Percentiles rank a stretch among this genome's conserved stretches.
phyloP scores from a whole-genome alignment of 2,888 invertebrate species.

The Eupsilia transversa region DNA sequence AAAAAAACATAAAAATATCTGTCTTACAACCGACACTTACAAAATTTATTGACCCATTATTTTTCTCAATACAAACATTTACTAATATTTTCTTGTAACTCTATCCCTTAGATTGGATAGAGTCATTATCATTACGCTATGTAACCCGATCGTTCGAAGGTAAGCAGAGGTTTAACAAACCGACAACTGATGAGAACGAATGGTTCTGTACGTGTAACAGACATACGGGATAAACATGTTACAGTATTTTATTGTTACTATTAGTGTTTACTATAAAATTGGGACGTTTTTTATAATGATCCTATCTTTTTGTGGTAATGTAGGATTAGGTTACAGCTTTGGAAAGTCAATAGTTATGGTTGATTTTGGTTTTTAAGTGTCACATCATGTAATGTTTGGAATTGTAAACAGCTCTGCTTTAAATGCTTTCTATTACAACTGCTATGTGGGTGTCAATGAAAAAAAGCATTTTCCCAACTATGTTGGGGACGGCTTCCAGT shows the following conservation, averaged over 20 bases:
- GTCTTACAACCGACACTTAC: conserved; percentile 9
- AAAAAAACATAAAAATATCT: conserved; percentile 2
- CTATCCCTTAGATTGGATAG: conserved; percentile 61
- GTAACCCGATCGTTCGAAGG: conserved; percentile 64
- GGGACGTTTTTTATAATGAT: conserved; percentile 35
- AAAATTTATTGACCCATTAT: conserved; percentile 52
- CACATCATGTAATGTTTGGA: conserved; percentile 25
- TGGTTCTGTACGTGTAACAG: conserved; percentile 63
- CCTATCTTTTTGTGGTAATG: conserved; percentile 27
- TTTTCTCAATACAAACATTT: conserved; percentile 61
- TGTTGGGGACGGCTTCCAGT: too few species aligned
- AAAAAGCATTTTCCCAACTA: too few species aligned
- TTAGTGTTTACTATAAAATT: conserved; percentile 60
- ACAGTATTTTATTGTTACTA: conserved; percentile 64
- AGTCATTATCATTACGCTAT: conserved; percentile 71
- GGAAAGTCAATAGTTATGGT: conserved; percentile 30
- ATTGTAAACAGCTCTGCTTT: conserved; percentile 6
- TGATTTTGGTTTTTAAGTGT: conserved; percentile 37
- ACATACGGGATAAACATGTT: conserved; percentile 71
- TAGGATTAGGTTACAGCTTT: conserved; percentile 36
- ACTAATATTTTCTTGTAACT: conserved; percentile 66
- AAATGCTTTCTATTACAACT: not conserved
- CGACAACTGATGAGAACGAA: conserved; percentile 64
- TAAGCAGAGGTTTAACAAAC: conserved; percentile 54
- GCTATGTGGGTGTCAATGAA: not conserved